Conservation (phyloP, 1,140 invertebrate species). For the Ladona fulva region DNA sequence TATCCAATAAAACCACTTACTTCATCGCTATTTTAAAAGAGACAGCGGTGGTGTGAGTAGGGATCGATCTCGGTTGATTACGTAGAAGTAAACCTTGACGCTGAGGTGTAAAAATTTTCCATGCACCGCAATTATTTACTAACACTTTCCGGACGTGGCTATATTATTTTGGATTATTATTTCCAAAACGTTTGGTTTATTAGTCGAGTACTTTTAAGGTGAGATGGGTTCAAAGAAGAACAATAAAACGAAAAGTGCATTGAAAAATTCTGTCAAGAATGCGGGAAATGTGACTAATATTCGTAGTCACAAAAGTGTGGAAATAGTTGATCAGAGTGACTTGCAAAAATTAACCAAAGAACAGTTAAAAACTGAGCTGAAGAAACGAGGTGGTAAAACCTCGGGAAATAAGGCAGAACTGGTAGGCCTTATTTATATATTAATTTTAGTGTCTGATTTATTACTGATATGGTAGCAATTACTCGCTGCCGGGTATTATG, state of each 20-base stretch:
- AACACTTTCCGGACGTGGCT: not conserved
- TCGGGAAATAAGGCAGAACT: constrained; percentile 52
- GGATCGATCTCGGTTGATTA: not conserved
- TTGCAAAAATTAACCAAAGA: constrained; percentile 41
- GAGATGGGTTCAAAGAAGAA: constrained; percentile 9
- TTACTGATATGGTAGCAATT: not conserved
- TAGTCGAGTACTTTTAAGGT: not conserved
- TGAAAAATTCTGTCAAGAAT: not conserved
- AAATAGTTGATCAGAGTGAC: constrained; percentile 9
- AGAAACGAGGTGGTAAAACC: constrained; percentile 47
- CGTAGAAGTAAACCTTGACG: not conserved
- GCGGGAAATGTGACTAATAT: not conserved
- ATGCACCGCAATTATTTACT: not conserved
- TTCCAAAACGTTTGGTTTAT: not conserved
- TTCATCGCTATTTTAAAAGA: not conserved
- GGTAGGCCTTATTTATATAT: constrained; percentile 35
- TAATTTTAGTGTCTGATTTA: constrained; percentile 15
- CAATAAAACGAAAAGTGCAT: not conserved
- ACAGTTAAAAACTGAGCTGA: constrained; percentile 48
- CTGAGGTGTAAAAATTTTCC: not conserved
- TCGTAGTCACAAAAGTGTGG: not conserved
- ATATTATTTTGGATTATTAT: not conserved
- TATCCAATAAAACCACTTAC: not conserved
- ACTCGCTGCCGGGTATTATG: not conserved
- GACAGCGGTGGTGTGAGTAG: not conserved